Base-by-base conservation (phyloP, 1,140 invertebrate genomes). In the Latrodectus geometricus region DNA sequence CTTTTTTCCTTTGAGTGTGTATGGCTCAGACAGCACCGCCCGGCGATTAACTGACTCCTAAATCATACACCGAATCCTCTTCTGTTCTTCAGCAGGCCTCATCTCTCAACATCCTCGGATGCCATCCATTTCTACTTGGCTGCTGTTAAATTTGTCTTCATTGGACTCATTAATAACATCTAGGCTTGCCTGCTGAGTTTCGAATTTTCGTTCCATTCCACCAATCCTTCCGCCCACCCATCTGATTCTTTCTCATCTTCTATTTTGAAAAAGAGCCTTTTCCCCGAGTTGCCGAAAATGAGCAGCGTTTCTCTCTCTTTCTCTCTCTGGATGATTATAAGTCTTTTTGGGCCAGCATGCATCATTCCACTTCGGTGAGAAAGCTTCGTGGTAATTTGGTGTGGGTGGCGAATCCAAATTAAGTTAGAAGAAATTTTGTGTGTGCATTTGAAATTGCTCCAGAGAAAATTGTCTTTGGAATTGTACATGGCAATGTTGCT, bases 71-170 rank as follows among this genome's bases (percentile, higher is more conserved):
- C 66, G 17, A 50, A 74, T 61, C 76, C 68, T 35, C 35, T 35
- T 35, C 35, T 35, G 35, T 35, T 35, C 35, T 35, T 56, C 21
- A 49, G 23, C 56, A n/a, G 35, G 49, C 52, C 70, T 69, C 23
- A 82, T 82, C 73, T 73, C 50, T 82, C 80, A 82, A 48, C 23
- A 52, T 20, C 35, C 73, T 35, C 79, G 54, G 17, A 61, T 76
- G 82, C 75, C 82, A 84, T 65, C 68, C 82, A 84, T 84, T 84
- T 84, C 73, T 75, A 69, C 48, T 48, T 50, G 56, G 73, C 82
- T 54, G 82, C 73, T 61, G 73, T 61, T 84, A 76, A 84, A 84
- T 84, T 84, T 84, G 72, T 84, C 82, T 84, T 84, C 82, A 84
- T 84, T 84, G 82, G 73, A 84, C 72, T 52, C 74, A 54, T 73